Base-by-base conservation (phyloP, 2,113 vertebrate species). In the Entomyzon cyanotis region DNA sequence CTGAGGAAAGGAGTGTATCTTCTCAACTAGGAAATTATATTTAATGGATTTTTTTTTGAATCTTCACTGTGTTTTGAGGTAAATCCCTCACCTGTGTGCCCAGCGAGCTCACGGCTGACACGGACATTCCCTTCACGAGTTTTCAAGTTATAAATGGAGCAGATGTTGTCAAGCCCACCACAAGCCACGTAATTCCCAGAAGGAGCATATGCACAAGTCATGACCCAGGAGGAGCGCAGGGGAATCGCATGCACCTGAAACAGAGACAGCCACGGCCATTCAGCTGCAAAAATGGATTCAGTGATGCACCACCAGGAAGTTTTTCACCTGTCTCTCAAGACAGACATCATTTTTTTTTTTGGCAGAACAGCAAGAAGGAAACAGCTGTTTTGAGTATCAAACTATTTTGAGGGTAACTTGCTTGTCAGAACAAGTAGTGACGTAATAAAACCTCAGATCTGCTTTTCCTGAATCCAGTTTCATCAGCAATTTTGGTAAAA, bases 91-190 rank as follows among this genome's bases (percentile, higher is more conserved):
- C 99, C 99, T 98, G 99, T 99, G 96, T 99, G 99, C 93, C 99
- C 99, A 8, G 99, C 99, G 96, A 99, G 97, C 91, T 99, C 99
- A 65, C 99, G 99, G 97, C 99, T 99, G 95, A 99, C 99, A 23
- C 99, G 99, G 52, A 99, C 99, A 58, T 99, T 99, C 94, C 99
- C 99, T 98, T 99, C 99, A 30, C 99, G 99, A 94, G 99, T 99
- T 97, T 99, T 99, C 97, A 99, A 99, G 97, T 99, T 99, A 98
- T 99, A 99, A 98, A 99, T 99, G 97, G 99, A 99, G 96, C 99
- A 99, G 96, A 99, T 99, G 98, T 99, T 99, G 96, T 99, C 99
- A 44, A 99, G 98, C 65, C 99, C 99, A 93, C 99, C 99, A 33
- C 99, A 99, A 96, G 99, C 99, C 95, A 99, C 99, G 1, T 99